Evolutionary conservation across 2,888 invertebrate species (phyloP), one percentile per base, ranked within the genome.

Genomic region (Palloptera scutellata): DNA sequence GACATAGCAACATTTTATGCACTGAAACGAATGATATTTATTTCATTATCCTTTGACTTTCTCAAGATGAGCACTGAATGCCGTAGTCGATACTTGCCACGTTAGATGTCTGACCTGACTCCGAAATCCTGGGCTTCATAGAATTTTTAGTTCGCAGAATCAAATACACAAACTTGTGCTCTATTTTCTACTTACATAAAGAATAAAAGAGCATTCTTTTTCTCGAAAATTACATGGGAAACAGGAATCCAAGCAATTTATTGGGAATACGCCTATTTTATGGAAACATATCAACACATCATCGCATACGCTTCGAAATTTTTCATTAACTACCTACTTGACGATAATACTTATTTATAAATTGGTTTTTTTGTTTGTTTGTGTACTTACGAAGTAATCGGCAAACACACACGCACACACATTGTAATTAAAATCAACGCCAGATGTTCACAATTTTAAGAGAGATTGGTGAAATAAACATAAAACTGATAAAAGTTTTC

Each of bases 381-480:
- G 30, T 40, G 42, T 52, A 5, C 3, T 48, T 51, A 40, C 51
- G 48, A 45, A 45, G 42, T 54, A 57, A 57, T 11, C 59, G 40
- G 12, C 13, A 59, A 19, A 13, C 43, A 19, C 4, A 11, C 3
- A 52, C 15, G 51, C 17, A 42, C 17, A 41, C 70, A 68, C 69
- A 57, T 69, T 71, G 67, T 69, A 71, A 71, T 71, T 71, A 71
- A 71, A 71, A 71, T 71, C 71, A 71, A 69, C 70, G 71, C 71
- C 71, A 71, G 71, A 68, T 71, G 71, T 71, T 71, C 68, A 17
- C 20, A 17, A 11, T 43, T 59, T 63, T 59, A 40, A 15, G 40
- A 67, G 63, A 63, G 30, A 30, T 30, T 67, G 67, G 59, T 58
- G 63, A 63, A 67, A 67, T 58, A 17, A 48, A 61, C 63, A 40